Conservation (phyloP, 2,888 invertebrate genomes). For the Scrobipalpa atriplicella region DNA sequence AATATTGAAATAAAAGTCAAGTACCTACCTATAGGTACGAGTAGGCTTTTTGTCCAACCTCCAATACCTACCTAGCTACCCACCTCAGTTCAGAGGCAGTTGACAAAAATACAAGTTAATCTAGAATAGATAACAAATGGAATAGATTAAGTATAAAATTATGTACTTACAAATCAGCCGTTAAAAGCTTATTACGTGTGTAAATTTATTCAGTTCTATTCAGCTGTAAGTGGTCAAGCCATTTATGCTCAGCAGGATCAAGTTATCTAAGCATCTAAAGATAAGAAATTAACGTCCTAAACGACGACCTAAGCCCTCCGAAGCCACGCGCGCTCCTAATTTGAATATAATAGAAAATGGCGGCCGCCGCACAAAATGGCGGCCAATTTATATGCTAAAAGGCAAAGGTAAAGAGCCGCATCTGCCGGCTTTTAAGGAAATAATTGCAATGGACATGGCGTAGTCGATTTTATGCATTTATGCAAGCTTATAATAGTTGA, state of each 20-base stretch:
- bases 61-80: too few species aligned
- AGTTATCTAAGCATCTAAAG: constrained; percentile 6
- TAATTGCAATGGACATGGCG: constrained; percentile 45
- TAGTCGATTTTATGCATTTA: constrained; percentile 36
- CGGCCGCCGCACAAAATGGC: constrained; percentile 52
- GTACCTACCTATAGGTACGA: too few species aligned
- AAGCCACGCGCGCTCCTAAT: constrained; percentile 45
- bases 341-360: constrained; percentile 74
- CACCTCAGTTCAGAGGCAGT: not conserved
- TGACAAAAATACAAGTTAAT: too few species aligned
- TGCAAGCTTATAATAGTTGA: constrained; percentile 38
- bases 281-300: constrained; percentile 18
- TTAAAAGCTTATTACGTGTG: not conserved
- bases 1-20: too few species aligned
- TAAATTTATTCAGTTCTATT: not conserved
- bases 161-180: not conserved
- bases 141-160: not conserved
- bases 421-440: constrained; percentile 49
- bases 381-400: constrained; percentile 65
- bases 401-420: constrained; percentile 45
- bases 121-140: too few species aligned
- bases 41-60: too few species aligned
- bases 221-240: constrained; percentile 12
- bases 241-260: not conserved
- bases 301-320: constrained; percentile 11